Conservation (phyloP, 2,888 invertebrate species). For the Drosophila neutralis region DNA sequence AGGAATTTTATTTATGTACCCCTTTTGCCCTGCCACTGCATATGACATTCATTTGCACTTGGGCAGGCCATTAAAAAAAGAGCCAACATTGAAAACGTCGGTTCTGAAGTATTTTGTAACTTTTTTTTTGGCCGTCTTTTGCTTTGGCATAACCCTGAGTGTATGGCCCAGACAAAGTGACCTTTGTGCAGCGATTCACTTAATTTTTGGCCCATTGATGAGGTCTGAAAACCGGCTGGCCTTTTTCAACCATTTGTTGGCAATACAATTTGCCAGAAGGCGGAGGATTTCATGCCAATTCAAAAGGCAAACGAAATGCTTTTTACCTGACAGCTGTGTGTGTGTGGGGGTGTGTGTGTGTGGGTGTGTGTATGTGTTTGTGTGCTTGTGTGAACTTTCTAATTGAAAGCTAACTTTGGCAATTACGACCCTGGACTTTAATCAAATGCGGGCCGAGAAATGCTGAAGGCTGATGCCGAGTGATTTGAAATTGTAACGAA, state of each 20-base stretch:
- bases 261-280: slow-evolving; percentile 55
- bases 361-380: slow-evolving; percentile 1
- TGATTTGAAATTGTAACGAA: slow-evolving; percentile 56
- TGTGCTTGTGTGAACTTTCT: slow-evolving; percentile 63
- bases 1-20: background rate
- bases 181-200: slow-evolving; percentile 58
- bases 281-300: slow-evolving; percentile 54
- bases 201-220: slow-evolving; percentile 47
- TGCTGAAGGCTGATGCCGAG: slow-evolving; percentile 14
- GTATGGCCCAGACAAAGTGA: slow-evolving; percentile 64
- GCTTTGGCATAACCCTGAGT: slow-evolving; percentile 50
- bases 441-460: slow-evolving; percentile 62
- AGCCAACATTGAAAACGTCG: slow-evolving; percentile 34
- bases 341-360: slow-evolving; percentile 8
- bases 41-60: slow-evolving; percentile 58
- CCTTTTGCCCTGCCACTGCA: slow-evolving; percentile 27
- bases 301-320: slow-evolving; percentile 68
- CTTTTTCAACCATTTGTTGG: slow-evolving; percentile 41
- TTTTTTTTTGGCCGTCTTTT: slow-evolving; percentile 32
- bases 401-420: slow-evolving; percentile 81
- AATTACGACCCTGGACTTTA: slow-evolving; percentile 71
- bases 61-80: slow-evolving; percentile 10
- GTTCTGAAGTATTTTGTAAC: slow-evolving; percentile 52
- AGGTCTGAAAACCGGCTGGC: slow-evolving; percentile 25
- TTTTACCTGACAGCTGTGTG: slow-evolving; percentile 41